Base-by-base conservation (phyloP, 2,888 invertebrate genomes). In the Alsophila aescularia region DNA sequence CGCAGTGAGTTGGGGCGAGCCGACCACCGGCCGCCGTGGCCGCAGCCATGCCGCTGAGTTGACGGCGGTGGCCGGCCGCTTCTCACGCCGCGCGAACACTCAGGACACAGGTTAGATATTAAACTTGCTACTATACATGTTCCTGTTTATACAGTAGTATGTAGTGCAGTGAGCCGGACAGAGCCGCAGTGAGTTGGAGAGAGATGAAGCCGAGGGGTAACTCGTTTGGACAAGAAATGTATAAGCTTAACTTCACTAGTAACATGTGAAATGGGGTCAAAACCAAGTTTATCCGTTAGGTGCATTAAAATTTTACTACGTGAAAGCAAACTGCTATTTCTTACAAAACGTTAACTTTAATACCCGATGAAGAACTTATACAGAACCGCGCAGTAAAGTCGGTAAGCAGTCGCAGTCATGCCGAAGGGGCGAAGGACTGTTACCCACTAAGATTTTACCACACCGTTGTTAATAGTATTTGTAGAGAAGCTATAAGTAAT, bases 1-100 rank as follows among this genome's bases (percentile, higher is more conserved):
- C 7, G 75, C 34, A 58, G 74, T 74, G 75, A 62, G 69, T 61
- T 69, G 52, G 62, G 61, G 64, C 61, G 47, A 63, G 67, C 61
- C 58, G 66, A 55, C 66, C 55, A 69, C 69, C 58, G 73, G 71
- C 68, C 64, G 70, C 67, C 60, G 73, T 63, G 75, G 73, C 66
- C 69, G 69, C 61, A 70, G 79, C 58, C 60, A 90, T 89, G 90
- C 78, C 85, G 79, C 79, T 79, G 81, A 90, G 90, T 89, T 90
- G 90, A 90, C 89, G 78, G 78, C 87, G 87, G 90, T 75, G 77
- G 77, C 64, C 72, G 76, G 87, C 88, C 88, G 90, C 89, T 79
- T 79, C 85, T 85, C 87, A 82, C 87, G 87, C 87, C 87, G 87
- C 85, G 77, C 73, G 70, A 80, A 79, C 75, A 79, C 77, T 75